These are phyloP conservation scores for Sebastes steindachneri DNA, from an alignment of 2,797 vertebrate species.

Conservation along the genomic window DNA sequence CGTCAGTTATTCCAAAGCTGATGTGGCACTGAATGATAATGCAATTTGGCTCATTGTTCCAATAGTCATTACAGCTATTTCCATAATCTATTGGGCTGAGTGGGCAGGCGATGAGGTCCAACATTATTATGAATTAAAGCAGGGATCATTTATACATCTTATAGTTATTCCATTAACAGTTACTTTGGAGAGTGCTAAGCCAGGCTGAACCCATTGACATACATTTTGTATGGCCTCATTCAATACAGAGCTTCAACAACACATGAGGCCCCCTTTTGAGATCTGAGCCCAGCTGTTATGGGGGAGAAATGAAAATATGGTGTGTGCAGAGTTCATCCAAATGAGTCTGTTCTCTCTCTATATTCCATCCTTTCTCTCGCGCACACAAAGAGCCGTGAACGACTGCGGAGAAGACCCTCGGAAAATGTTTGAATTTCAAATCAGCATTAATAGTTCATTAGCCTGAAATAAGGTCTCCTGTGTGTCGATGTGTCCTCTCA, in stretches of 20 bases:
- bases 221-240: constrained; percentile 66
- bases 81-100: constrained; percentile 74
- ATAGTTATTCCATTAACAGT: constrained; percentile 71
- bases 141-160: constrained; percentile 71
- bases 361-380: neutral
- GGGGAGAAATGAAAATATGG: constrained; percentile 30
- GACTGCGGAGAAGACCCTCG: constrained; percentile 42
- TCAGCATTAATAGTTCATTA: constrained; percentile 81
- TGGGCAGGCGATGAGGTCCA: constrained; percentile 66
- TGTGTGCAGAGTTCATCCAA: constrained; percentile 44
- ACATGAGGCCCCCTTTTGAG: constrained; percentile 43
- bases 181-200: constrained; percentile 57
- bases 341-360: constrained; percentile 37
- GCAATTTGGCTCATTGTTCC: constrained; percentile 76
- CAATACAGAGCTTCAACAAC: constrained; percentile 44
- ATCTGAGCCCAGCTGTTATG: constrained; percentile 49
- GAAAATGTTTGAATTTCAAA: constrained; percentile 74
- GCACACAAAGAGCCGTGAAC: constrained; percentile 8
- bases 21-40: constrained; percentile 66
- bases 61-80: constrained; percentile 74
- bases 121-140: constrained; percentile 75
- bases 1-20: constrained; percentile 46
- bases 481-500: constrained; percentile 68
- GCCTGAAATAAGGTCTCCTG: constrained; percentile 73
- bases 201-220: constrained; percentile 66